These are phyloP conservation scores for Chydorus sphaericus DNA, from an alignment of 2,888 invertebrate genomes.

Conservation along the genomic window DNA sequence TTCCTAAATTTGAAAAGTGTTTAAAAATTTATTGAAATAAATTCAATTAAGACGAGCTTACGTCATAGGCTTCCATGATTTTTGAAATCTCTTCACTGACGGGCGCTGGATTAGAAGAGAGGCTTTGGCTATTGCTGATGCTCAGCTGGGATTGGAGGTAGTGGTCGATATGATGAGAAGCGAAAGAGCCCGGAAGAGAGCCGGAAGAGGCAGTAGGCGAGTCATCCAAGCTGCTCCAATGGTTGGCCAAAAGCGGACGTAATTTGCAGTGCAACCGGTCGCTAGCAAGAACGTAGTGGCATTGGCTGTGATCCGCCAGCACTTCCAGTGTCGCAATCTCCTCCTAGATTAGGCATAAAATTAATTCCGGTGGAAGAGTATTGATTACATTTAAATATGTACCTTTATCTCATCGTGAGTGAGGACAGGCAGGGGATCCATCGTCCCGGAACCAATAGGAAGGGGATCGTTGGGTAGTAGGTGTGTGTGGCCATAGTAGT, in stretches of 20 bases:
- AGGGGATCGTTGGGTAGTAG: constrained; percentile 48
- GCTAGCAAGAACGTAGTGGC: constrained; percentile 65
- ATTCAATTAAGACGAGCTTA: no score
- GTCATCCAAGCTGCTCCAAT: no score
- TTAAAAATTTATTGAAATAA: no score
- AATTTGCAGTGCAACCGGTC: constrained; percentile 66
- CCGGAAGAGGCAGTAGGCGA: constrained; percentile 20
- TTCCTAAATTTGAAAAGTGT: constrained; percentile 39
- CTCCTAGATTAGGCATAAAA: constrained; percentile 30
- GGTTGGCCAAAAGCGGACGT: constrained; percentile 50
- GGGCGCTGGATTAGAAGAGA: no score
- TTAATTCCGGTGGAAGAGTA: no score
- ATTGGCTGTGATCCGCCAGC: constrained; percentile 62
- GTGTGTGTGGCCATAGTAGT: constrained; percentile 80
- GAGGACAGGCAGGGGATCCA: not conserved
- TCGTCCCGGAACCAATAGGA: constrained; percentile 18
- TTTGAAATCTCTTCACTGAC: constrained; percentile 33
- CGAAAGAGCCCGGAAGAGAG: no score
- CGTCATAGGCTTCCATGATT: constrained; percentile 39
- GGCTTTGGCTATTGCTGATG: no score
- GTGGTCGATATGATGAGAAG: constrained; percentile 64
- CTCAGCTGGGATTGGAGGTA: constrained; percentile 47
- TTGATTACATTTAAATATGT: not conserved
- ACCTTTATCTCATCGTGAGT: constrained; percentile 6
- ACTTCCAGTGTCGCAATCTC: constrained; percentile 50